These are phyloP conservation scores for Mustela lutreola DNA, from an alignment of 2,113 vertebrate species.

Conservation along the genomic window DNA sequence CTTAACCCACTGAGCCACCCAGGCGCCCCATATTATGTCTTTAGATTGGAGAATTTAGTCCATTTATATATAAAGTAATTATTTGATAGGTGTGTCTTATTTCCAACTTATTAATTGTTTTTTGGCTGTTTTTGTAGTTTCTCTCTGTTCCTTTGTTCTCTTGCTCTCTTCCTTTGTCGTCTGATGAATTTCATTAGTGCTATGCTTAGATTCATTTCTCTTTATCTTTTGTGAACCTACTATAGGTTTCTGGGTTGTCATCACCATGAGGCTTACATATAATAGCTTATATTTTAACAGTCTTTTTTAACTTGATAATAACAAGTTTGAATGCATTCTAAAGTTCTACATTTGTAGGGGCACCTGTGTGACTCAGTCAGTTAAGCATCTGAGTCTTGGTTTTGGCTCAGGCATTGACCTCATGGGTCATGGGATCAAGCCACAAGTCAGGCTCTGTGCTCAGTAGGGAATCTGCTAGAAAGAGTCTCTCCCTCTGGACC, in stretches of 20 bases:
- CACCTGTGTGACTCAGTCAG: not conserved
- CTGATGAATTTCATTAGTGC: not conserved
- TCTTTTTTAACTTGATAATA: not conserved
- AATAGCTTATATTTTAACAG: not conserved
- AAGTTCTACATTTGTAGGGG: not conserved
- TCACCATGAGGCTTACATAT: not conserved
- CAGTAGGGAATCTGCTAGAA: not conserved
- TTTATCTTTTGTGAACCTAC: not conserved
- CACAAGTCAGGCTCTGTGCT: not conserved
- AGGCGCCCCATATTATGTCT: not conserved
- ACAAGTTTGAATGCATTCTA: not conserved
- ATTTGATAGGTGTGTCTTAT: not conserved
- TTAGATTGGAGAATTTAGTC: not conserved
- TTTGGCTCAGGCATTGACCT: not conserved
- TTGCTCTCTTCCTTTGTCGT: not conserved
- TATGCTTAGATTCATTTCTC: not conserved
- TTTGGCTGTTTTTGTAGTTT: not conserved
- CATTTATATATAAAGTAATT: not conserved
- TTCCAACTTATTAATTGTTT: not conserved
- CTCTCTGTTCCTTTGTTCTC: not conserved
- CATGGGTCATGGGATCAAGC: not conserved
- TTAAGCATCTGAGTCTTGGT: not conserved
- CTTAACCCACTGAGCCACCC: no score
- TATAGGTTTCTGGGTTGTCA: not conserved
- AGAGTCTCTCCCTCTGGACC: not conserved